Percentiles rank a stretch among this genome's conserved stretches.
Conservation (phyloP, 2,888 invertebrate species). For the Dynastes grantii region DNA sequence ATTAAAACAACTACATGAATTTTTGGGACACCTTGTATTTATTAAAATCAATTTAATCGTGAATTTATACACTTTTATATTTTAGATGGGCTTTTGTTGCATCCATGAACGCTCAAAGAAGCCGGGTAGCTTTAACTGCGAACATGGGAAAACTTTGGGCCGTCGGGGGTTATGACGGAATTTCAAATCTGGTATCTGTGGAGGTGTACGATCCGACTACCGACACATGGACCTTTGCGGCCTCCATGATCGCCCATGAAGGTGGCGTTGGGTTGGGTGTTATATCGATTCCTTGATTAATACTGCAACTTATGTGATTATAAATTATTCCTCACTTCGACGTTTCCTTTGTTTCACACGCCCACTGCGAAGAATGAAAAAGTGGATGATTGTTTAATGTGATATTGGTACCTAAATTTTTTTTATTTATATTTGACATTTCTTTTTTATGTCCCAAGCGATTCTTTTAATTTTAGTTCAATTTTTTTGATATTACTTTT, state of each 20-base stretch:
- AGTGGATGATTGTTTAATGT: slow-evolving; percentile 29
- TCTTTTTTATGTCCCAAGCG: slow-evolving; percentile 2
- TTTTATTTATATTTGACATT: slow-evolving; percentile 7
- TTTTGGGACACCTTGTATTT: neutral
- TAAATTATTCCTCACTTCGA: neutral
- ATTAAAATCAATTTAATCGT: neutral
- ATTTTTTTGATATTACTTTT: neutral
- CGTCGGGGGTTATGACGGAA: slow-evolving; percentile 86
- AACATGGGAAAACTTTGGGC: slow-evolving; percentile 90
- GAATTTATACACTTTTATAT: slow-evolving; percentile 27
- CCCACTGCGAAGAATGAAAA: neutral
- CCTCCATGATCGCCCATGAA: slow-evolving; percentile 89
- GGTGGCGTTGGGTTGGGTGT: slow-evolving; percentile 94
- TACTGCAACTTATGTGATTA: slow-evolving; percentile 53
- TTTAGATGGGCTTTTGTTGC: slow-evolving; percentile 82
- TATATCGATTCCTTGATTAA: slow-evolving; percentile 69
- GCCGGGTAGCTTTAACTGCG: slow-evolving; percentile 86
- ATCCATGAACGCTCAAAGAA: slow-evolving; percentile 87
- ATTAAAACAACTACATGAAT: too few species aligned
- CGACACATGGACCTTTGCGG: slow-evolving; percentile 82
- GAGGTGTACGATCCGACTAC: slow-evolving; percentile 86
- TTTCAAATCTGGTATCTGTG: slow-evolving; percentile 86
- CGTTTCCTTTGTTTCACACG: slow-evolving; percentile 7
- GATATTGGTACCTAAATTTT: slow-evolving; percentile 32
- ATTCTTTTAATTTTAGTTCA: neutral